Percentiles rank a stretch among this genome's conserved stretches.
These are phyloP conservation scores for Sminthurides bifidus DNA, from an alignment of 1,140 invertebrate genomes.

Conservation along the genomic window DNA sequence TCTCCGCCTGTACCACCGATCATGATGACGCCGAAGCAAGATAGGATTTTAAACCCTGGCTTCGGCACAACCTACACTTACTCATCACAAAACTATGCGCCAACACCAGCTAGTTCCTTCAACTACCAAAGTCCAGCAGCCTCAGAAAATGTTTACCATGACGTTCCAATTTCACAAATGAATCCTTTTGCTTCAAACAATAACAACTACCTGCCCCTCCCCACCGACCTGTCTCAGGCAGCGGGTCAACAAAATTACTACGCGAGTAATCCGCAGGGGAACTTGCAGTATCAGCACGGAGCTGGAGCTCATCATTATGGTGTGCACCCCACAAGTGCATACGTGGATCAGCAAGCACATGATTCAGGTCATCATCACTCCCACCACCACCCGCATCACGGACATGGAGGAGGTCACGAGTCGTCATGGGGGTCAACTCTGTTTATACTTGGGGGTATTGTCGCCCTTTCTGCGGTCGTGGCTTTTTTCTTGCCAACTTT, in stretches of 20 bases:
- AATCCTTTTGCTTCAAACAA: background rate
- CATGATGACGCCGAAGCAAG: background rate
- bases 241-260: conserved; percentile 8
- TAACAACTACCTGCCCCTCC: background rate
- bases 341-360: too few species aligned
- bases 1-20: background rate
- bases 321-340: background rate
- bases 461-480: conserved; percentile 22
- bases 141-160: conserved; percentile 3
- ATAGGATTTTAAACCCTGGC: background rate
- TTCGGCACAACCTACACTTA: too few species aligned
- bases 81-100: background rate
- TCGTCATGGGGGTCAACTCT: conserved; percentile 22
- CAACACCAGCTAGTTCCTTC: too few species aligned
- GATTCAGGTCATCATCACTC: background rate
- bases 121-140: too few species aligned
- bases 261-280: background rate
- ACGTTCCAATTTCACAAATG: background rate
- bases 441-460: conserved; percentile 24
- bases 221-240: background rate
- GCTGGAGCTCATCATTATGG: background rate
- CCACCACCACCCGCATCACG: background rate
- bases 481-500: conserved; percentile 26
- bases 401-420: background rate
- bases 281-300: too few species aligned